Conservation (phyloP, 2,113 vertebrate genomes). For the Channa argus region DNA sequence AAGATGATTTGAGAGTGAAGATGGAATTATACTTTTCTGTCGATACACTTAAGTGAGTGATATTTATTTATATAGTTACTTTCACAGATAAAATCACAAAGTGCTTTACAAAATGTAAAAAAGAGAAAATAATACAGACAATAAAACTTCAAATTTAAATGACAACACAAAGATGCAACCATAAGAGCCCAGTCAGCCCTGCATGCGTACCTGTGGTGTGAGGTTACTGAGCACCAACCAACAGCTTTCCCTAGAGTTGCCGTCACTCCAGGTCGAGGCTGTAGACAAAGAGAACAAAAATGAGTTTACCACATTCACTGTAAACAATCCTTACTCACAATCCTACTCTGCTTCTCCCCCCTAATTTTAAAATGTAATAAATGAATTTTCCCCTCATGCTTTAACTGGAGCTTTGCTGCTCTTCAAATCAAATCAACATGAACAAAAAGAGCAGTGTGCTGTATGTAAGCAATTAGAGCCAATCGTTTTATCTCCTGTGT, state of each 20-base stretch:
- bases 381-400: constrained; percentile 20
- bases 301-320: constrained; percentile 5
- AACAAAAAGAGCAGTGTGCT: constrained; percentile 19
- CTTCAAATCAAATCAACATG: constrained; percentile 46
- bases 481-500: background rate
- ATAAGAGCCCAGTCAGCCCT: too few species aligned
- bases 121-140: too few species aligned
- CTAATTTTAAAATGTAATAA: constrained; percentile 27
- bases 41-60: too few species aligned
- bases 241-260: constrained; percentile 95
- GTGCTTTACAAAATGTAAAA: too few species aligned
- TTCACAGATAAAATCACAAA: too few species aligned
- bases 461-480: constrained; percentile 10
- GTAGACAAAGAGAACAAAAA: background rate
- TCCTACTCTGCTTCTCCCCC: background rate
- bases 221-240: constrained; percentile 99
- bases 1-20: too few species aligned
- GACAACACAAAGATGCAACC: too few species aligned
- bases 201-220: constrained; percentile 92
- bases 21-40: too few species aligned
- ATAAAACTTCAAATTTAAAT: too few species aligned
- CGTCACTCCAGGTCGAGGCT: constrained; percentile 96
- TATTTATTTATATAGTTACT: too few species aligned
- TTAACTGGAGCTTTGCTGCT: background rate
- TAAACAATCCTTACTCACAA: constrained; percentile 6